Conservation (phyloP, 2,888 invertebrate genomes). For the Cremastinae sp. region DNA sequence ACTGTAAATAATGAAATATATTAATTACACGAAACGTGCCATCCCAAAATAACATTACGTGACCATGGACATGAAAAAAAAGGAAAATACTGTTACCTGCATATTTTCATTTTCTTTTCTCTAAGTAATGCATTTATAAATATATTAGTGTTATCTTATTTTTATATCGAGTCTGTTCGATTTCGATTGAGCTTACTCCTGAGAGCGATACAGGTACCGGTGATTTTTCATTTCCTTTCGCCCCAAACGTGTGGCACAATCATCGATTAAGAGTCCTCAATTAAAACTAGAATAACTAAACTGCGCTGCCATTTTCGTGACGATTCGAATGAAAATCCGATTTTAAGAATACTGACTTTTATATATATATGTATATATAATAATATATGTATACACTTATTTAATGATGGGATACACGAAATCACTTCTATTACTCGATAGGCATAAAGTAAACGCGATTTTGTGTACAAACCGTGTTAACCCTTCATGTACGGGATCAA, state of each 20-base stretch:
- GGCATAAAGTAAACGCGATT: conserved; percentile 54
- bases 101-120: conserved; percentile 39
- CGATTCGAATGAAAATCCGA: conserved; percentile 27
- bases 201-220: conserved; percentile 23
- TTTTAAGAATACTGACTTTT: conserved; percentile 46
- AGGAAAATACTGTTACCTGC: conserved; percentile 47
- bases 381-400: conserved; percentile 53
- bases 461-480: conserved; percentile 53
- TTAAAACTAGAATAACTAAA: conserved; percentile 30
- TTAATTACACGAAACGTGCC: conserved; percentile 59
- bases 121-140: background rate
- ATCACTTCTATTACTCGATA: conserved; percentile 47
- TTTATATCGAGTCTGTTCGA: conserved; percentile 25
- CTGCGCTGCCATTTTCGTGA: conserved; percentile 35
- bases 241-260: conserved; percentile 26
- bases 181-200: conserved; percentile 13
- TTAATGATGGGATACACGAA: conserved; percentile 47
- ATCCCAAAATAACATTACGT: conserved; percentile 59
- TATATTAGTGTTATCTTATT: conserved; percentile 41
- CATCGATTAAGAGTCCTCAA: background rate
- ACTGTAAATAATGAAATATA: conserved; percentile 63
- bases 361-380: conserved; percentile 35
- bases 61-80: conserved; percentile 50
- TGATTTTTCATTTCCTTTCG: conserved; percentile 1
- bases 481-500: conserved; percentile 37